Evolutionary conservation across 2,888 invertebrate genomes (phyloP), one percentile per base, ranked within the genome.

Genomic region (Idaea biselata): DNA sequence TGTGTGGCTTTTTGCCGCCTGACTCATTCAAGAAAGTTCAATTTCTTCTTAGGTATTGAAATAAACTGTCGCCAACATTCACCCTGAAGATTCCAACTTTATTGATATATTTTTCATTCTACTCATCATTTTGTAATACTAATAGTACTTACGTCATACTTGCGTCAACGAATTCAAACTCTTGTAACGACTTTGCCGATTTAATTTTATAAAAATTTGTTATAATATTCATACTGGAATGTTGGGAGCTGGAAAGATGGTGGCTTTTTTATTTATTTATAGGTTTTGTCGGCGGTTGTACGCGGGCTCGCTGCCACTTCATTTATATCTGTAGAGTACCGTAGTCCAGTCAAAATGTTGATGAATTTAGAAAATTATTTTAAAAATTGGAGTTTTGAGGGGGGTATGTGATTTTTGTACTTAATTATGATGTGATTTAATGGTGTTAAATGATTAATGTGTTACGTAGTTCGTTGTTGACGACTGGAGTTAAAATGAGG

Each of bases 151-250:
- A 44, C 44, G 44, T 44, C 44, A 44, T 8, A 8, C 3, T 11
- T 44, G 14, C 44, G 44, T 44, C 44, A 44, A 44, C 44, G 44
- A 44, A 44, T 44, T 14, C 44, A 14, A 14, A 44, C 44, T 44
- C 44, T 44, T 44, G 44, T 44, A 44, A 44, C 44, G 44, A 44
- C 44, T 44, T 44, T 14, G 44, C 44, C 14, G 44, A 44, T 44
- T 44, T 44, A 44, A 44, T 44, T 44, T 44, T 44, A 44, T 44
- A 44, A 44, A 44, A 44, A 44, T 44, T 44, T 8, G 44, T 44
- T 44, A 44, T 44, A 44, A 44, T 44, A 44, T 44, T 44, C 44
- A 44, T 44, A 44, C 44, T 44, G 44, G 44, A 44, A 44, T 44
- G 44, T 44, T 44, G 44, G 44, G 14, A 14, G 44, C 44, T 44